phyloP scores from a whole-genome alignment of 92 coral and sea anemone genomes.

The Palythoa grandis region DNA sequence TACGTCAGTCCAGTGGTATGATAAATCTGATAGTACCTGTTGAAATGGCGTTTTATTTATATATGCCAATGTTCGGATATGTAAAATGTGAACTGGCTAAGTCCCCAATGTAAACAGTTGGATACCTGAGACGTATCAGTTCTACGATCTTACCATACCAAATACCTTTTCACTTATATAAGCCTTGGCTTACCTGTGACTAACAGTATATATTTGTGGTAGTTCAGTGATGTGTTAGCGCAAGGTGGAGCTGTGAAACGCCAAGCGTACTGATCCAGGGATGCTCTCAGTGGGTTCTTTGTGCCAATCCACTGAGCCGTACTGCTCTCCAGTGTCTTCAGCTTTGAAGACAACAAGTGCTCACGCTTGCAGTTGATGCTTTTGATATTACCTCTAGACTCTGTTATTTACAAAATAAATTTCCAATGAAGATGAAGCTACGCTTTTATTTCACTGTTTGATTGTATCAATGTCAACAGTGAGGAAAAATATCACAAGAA shows the following conservation, averaged over 20 bases:
- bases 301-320: background rate
- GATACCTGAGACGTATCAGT: too few species aligned
- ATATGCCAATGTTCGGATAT: background rate
- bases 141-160: too few species aligned
- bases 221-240: background rate
- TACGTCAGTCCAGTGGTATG: constrained; percentile 5
- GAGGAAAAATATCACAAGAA: too few species aligned
- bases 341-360: background rate
- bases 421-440: background rate
- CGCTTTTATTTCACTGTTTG: background rate
- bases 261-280: background rate
- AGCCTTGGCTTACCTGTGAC: background rate
- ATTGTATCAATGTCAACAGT: too few species aligned
- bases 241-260: background rate
- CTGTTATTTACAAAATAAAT: background rate
- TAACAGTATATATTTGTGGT: too few species aligned
- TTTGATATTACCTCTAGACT: background rate
- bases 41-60: background rate
- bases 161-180: too few species aligned
- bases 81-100: background rate
- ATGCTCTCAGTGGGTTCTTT: constrained; percentile 6
- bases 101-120: too few species aligned
- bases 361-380: background rate
- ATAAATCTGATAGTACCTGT: background rate
- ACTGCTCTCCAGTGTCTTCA: background rate